Conservation (phyloP, 1,140 invertebrate species). For the Sycophaga agraensis region DNA sequence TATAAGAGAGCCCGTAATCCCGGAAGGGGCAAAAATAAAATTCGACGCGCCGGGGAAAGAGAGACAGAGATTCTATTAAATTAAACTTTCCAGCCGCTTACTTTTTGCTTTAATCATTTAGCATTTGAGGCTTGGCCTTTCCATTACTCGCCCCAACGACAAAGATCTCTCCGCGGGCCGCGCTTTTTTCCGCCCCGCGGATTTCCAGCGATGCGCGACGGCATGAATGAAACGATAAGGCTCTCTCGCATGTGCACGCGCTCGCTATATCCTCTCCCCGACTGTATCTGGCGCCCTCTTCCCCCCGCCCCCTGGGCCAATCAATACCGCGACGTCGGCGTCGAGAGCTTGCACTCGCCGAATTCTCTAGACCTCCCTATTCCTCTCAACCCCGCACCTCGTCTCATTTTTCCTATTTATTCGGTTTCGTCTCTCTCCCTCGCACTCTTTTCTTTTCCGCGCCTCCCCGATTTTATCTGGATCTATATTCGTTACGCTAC, state of each 20-base stretch:
- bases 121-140: neutral
- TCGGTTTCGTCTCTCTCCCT: neutral
- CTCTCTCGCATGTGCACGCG: neutral
- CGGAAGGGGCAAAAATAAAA: too few relatives aligned
- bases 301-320: neutral
- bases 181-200: neutral
- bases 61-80: neutral
- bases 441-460: neutral
- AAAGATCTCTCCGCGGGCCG: neutral
- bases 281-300: neutral
- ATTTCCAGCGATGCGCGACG: neutral
- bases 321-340: constrained; percentile 22
- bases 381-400: neutral
- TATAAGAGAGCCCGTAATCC: too few relatives aligned
- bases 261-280: neutral
- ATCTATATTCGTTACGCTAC: neutral
- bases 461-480: neutral
- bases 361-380: constrained; percentile 13
- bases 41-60: neutral
- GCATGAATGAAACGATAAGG: constrained; percentile 26
- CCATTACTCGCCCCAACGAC: neutral
- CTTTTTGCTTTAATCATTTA: neutral
- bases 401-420: constrained; percentile 3
- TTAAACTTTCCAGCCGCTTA: neutral
- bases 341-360: constrained; percentile 14